Conservation (phyloP, 2,888 invertebrate genomes). For the Dendrolimus pini region DNA sequence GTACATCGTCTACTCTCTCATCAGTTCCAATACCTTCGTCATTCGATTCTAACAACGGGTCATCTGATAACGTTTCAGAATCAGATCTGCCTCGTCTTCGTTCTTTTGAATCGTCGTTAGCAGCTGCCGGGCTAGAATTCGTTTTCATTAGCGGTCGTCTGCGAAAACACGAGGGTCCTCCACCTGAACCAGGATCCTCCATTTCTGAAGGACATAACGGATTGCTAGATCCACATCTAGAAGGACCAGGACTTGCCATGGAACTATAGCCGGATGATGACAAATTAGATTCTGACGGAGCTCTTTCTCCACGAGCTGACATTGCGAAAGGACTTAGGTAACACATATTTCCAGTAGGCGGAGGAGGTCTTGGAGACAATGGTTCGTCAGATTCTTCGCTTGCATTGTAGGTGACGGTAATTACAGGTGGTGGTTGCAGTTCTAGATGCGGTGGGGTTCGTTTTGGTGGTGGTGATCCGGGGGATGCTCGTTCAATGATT, state of each 20-base stretch:
- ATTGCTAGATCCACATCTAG: conserved; percentile 88
- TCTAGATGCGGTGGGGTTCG: conserved; percentile 80
- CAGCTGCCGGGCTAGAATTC: conserved; percentile 66
- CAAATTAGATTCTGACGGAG: conserved; percentile 88
- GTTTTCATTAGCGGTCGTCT: conserved; percentile 80
- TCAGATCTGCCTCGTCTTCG: conserved; percentile 80
- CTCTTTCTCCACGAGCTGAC: conserved; percentile 82
- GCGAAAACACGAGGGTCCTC: conserved; percentile 72
- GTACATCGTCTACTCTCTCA: conserved; percentile 84
- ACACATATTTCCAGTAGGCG: conserved; percentile 78
- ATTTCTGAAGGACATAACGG: conserved; percentile 85
- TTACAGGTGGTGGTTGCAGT: conserved; percentile 81
- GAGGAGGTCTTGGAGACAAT: conserved; percentile 78
- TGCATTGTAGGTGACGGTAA: conserved; percentile 85
- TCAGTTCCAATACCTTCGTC: conserved; percentile 88
- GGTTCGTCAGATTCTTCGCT: conserved; percentile 88
- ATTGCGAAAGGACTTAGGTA: conserved; percentile 88
- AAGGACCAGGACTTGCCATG: conserved; percentile 90
- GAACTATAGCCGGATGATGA: conserved; percentile 91
- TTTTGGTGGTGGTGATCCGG: conserved; percentile 78
- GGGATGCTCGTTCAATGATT: conserved; percentile 82
- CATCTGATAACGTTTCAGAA: conserved; percentile 85
- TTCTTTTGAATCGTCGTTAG: conserved; percentile 62
- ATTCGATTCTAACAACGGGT: conserved; percentile 82
- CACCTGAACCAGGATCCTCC: conserved; percentile 82